A percentile compares a stretch with the other conserved stretches of the same genome.
phyloP scores from a whole-genome alignment of 2,888 invertebrate genomes.

The Hypercompe scribonia region DNA sequence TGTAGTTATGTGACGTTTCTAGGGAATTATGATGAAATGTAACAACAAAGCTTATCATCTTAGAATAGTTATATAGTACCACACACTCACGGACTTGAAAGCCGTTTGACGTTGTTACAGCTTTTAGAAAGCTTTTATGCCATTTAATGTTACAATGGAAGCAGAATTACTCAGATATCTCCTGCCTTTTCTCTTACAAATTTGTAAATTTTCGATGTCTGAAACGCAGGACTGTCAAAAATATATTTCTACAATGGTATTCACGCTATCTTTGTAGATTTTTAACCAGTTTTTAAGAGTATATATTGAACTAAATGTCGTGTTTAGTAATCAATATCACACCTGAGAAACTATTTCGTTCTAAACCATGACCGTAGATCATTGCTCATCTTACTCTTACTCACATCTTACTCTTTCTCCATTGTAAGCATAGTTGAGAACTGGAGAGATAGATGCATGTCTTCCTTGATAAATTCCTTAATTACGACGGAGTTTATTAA shows the following conservation, averaged over 20 bases:
- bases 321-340: background rate
- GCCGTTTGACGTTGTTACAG: slow-evolving; percentile 40
- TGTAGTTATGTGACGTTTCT: too few species aligned
- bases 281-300: background rate
- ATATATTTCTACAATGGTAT: background rate
- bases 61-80: slow-evolving; percentile 15
- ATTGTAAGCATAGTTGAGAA: background rate
- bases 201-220: slow-evolving; percentile 14
- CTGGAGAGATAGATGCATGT: background rate
- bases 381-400: too few species aligned
- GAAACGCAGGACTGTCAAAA: background rate
- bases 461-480: background rate
- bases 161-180: slow-evolving; percentile 29
- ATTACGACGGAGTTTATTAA: too few species aligned
- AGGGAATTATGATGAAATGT: background rate
- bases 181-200: slow-evolving; percentile 12
- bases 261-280: background rate
- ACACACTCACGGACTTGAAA: slow-evolving; percentile 35
- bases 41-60: background rate
- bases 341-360: background rate
- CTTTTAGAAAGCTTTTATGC: slow-evolving; percentile 58
- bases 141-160: slow-evolving; percentile 48
- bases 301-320: background rate
- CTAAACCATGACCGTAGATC: background rate
- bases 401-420: background rate